Base-by-base conservation (phyloP, 2,113 vertebrate genomes). In the Thomomys bottae region DNA sequence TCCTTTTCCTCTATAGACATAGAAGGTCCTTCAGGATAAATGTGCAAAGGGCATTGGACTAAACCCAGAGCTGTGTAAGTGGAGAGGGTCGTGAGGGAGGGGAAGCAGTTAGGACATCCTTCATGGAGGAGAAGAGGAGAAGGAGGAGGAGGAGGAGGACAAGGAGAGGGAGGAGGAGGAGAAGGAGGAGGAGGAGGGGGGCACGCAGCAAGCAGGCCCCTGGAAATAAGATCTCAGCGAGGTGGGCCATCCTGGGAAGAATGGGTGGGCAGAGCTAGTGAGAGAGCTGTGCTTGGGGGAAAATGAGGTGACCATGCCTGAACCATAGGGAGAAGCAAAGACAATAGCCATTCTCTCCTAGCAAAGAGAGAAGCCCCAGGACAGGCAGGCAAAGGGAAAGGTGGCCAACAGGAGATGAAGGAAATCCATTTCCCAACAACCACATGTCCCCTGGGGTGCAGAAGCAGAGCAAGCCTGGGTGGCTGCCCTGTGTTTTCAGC, bases 231-330 rank as follows among this genome's bases (percentile, higher is more conserved):
- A 32, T 38, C 59, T 79, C 24, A 75, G 0, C 36, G 73, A 61
- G 38, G 8, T 5, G 1, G 26, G 49, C 36, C 78, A 1, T n/a
- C 5, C 0, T 12, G 18, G 42, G 18, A 30, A 88, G 38, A 15
- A 28, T 59, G 40, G 61, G 18, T 73, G n/a, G 26, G 8, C 89
- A 92, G 83, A 94, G 93, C 91, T 81, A 95, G 77, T 15, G 42
- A 89, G 67, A 70, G 75, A 92, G 66, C 68, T 42, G 26, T 78
- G 86, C 93, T 87, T 78, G 73, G 87, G 84, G 89, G 94, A 89
- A 95, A 81, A 26, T 36, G 73, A 92, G 92, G 72, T 89, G 85
- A 94, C 94, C 61, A 59, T 91, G 88, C n/a, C 79, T 94, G 67
- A 63, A 89, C 93, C 77, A 94, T 79, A 84, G 49, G 57, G 54